Evolutionary conservation across 2,888 invertebrate species (phyloP), one percentile per base, ranked within the genome.

Genomic region (Athalia cordata): DNA sequence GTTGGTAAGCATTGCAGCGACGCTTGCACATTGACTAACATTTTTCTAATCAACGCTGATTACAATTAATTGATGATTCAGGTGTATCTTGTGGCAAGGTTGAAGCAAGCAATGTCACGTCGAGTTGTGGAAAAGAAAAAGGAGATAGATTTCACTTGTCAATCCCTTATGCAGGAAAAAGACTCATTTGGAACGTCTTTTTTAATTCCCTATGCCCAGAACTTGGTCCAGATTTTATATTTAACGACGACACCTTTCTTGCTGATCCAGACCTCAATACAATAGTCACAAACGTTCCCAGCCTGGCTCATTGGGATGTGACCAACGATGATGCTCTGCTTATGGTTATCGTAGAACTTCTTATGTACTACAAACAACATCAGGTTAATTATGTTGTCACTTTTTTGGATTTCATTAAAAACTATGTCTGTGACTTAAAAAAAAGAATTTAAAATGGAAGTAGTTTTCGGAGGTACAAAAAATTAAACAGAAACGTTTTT

Each of bases 161-260:
- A 15, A 91, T 96, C 76, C 95, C 95, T 0, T 95, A 94, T 87
- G 95, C 95, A 80, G 94, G 93, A 3, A 93, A 93, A 81, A 91
- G 91, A 79, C 87, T 95, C 4, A 92, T 92, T 82, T 95, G 95
- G 95, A 94, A 95, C 85, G 91, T 95, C 11, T 90, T 95, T 79
- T 95, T 96, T 89, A 93, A 95, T 86, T 90, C 91, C 0, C 89
- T 91, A 13, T 90, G 91, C 68, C 93, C 94, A 5, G 93, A 94
- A 88, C 93, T 93, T 85, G 94, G 95, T 5, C 95, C 96, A 0
- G 95, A 96, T 87, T 95, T 96, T 86, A 92, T 94, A 84, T 95
- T 95, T 88, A 93, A 94, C 82, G 94, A 95, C 87, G 93, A 93
- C 61, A 91, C 90, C 70, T 95, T 96, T 88, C 89, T 94, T 47